phyloP scores from a whole-genome alignment of 1,140 invertebrate genomes.

The Drosophila neocordata region DNA sequence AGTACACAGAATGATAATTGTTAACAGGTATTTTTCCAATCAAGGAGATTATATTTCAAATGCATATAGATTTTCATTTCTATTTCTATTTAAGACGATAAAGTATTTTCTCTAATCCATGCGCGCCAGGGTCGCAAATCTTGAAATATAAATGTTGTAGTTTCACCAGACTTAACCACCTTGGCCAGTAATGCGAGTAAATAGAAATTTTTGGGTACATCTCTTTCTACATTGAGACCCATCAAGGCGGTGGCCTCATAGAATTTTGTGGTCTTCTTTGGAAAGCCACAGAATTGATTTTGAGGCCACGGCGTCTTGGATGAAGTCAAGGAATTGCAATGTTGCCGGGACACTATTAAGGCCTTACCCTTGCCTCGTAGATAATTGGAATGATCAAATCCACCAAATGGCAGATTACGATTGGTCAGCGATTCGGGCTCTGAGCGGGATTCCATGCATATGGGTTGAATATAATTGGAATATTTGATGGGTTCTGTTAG shows the following conservation, averaged over 20 bases:
- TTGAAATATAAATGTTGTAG: slow-evolving; percentile 45
- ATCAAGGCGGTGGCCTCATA: slow-evolving; percentile 45
- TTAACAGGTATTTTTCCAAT: background rate
- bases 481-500: slow-evolving; percentile 35
- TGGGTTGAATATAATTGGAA: slow-evolving; percentile 40
- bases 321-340: slow-evolving; percentile 36
- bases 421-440: slow-evolving; percentile 45
- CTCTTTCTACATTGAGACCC: slow-evolving; percentile 44
- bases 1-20: slow-evolving; percentile 27
- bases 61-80: slow-evolving; percentile 35
- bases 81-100: background rate
- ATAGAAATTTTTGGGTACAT: slow-evolving; percentile 53
- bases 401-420: slow-evolving; percentile 50
- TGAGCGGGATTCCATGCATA: slow-evolving; percentile 39
- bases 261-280: slow-evolving; percentile 34
- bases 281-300: slow-evolving; percentile 55
- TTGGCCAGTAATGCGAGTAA: slow-evolving; percentile 41
- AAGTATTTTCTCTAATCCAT: slow-evolving; percentile 44
- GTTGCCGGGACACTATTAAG: slow-evolving; percentile 34
- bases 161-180: background rate
- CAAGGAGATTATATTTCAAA: too few species aligned
- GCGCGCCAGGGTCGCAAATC: slow-evolving; percentile 45
- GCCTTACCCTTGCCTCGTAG: slow-evolving; percentile 44
- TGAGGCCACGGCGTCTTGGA: slow-evolving; percentile 29
- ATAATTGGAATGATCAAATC: slow-evolving; percentile 21